Evolutionary conservation across 2,797 vertebrate genomes (phyloP), one percentile per base, ranked within the genome.

Genomic region (Petrocephalus schoutedeni): DNA sequence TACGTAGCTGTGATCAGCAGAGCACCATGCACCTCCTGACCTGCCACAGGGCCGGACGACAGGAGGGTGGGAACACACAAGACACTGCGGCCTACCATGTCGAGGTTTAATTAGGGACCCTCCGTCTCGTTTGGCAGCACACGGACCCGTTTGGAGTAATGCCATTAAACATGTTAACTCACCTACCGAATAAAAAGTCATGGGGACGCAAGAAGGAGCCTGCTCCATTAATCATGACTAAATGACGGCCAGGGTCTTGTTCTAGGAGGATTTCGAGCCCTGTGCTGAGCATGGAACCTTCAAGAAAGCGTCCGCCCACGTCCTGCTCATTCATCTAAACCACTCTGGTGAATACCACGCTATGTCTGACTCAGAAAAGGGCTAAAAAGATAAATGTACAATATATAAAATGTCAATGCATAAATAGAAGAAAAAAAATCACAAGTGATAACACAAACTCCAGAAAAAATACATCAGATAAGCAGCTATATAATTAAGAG

Each of bases 1-100:
- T 95, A 95, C 91, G 92, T 84, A 89, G 91, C 95, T 95, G 95
- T 95, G 95, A 96, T 96, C 96, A 93, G 89, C 92, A 93, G 94
- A 94, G 93, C 94, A 93, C 80, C 49, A n/a, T 90, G 91, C 90
- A 89, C 88, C 58, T 86, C 84, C 90, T 91, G 89, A 88, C 56
- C 84, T 4, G 4, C 4, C 4, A 23, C 23, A n/a, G 54, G 16
- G 45, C 45, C n/a, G 51, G 41, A 16, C 1, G 61, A 32, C 19
- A 21, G 67, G 36, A 5, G 53, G 23, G 67, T 3, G 3, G 86
- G 23, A 23, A 21, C 14, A 41, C 74, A 2, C 9, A 7, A 12
- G 53, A n/a, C 57, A 28, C 51, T 23, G 53, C 12, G 4, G 49
- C 53, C 64, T 71, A 71, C 28, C 32, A 28, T 71, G 28, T 71